Percentiles rank a stretch among this genome's conserved stretches.
These are phyloP conservation scores for Acrobeloides nanus DNA, from an alignment of 2,888 invertebrate species.

Conservation along the genomic window DNA sequence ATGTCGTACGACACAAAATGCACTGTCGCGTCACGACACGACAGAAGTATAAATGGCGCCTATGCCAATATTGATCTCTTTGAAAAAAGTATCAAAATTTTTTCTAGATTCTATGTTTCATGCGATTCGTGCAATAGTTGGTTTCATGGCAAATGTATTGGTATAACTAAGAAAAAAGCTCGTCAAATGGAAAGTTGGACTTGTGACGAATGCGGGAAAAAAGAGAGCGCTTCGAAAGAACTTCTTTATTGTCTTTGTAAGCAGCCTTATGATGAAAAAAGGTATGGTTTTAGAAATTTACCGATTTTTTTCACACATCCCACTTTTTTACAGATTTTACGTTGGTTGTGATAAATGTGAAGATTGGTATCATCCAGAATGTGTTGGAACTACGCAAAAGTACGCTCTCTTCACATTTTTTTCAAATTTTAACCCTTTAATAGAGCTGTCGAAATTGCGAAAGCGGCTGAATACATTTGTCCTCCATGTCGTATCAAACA, in stretches of 20 bases:
- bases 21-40: no score
- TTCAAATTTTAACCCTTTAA: constrained; percentile 57
- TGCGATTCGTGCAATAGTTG: constrained; percentile 95
- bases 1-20: no score
- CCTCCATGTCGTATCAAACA: constrained; percentile 73
- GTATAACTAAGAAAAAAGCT: constrained; percentile 82
- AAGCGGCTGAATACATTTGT: constrained; percentile 91
- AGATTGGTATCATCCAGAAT: constrained; percentile 97
- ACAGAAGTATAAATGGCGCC: no score
- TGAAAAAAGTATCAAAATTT: no score
- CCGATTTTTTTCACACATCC: constrained; percentile 1
- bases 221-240: constrained; percentile 63
- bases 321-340: constrained; percentile 72
- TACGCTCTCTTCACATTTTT: constrained; percentile 23
- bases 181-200: constrained; percentile 72
- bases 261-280: constrained; percentile 92
- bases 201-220: constrained; percentile 58
- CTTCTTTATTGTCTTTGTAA: constrained; percentile 90
- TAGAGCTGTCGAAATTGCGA: constrained; percentile 88
- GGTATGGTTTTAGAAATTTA: not conserved
- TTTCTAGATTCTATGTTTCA: constrained; percentile 88
- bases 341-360: constrained; percentile 97
- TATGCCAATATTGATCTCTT: no score
- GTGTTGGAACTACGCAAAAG: constrained; percentile 67
- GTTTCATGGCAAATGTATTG: constrained; percentile 96